Evolutionary conservation across 2,797 vertebrate species (phyloP), one percentile per base, ranked within the genome.

Genomic region (Lagocephalus sceleratus): DNA sequence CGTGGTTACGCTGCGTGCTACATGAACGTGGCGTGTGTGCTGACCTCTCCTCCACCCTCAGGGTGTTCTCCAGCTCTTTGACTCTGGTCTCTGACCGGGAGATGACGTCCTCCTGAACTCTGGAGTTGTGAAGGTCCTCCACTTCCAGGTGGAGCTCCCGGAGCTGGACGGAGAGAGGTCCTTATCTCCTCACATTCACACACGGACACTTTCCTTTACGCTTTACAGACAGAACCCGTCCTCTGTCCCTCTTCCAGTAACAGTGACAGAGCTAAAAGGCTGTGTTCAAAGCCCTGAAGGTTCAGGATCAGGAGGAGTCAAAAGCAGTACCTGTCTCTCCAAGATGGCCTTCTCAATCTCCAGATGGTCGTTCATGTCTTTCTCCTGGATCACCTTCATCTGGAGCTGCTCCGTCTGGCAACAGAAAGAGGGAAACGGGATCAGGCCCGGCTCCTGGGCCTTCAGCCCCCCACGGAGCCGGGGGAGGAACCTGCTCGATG

Each of bases 331-430:
- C 88, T 91, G 89, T 90, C 88, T 90, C 71, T 91, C 90, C 66
- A 85, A 54, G 57, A 73, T 8, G 15, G 15, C 21, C 50, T 90
- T 92, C 12, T 90, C 88, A 45, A 52, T 75, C 10, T 92, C 88
- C 86, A 91, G 69, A 63, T 87, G 69, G 25, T 92, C 89, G 3
- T 67, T 91, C 14, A 84, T 62, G 50, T 92, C 89, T 54, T 89
- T 91, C 79, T 90, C 77, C 66, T 92, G 88, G 44, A 92, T 79
- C 57, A 92, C 14, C 68, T 91, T 92, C 65, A 90, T 49, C 78
- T 92, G 91, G 57, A 91, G 68, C 76, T 90, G 90, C 57, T 92
- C 91, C 0, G 49, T 80, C 91, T 92, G 74, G 23, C 7, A 14
- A 6, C 8, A 63, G 11, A 59, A 32, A 54, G 17, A 50, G 20